Conservation (phyloP, 2,113 vertebrate species). For the Callopanchax toddi region DNA sequence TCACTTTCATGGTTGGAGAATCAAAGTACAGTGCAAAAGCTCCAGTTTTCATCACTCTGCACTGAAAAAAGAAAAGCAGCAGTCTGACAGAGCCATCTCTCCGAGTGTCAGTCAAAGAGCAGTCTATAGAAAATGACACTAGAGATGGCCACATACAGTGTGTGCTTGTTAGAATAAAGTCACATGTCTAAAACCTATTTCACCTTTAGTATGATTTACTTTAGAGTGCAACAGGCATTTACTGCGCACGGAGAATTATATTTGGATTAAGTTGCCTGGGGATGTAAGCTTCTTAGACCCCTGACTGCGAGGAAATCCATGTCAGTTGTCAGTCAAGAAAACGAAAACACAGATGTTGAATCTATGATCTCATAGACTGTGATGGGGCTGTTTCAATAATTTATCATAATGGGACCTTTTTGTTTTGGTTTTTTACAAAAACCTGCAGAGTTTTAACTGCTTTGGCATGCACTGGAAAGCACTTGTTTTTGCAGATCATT, state of each 20-base stretch:
- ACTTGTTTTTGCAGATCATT: neutral
- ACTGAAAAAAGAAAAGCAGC: slow-evolving; percentile 23
- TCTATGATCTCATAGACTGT: slow-evolving; percentile 22
- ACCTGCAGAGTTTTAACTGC: slow-evolving; percentile 2
- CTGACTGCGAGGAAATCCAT: slow-evolving; percentile 45
- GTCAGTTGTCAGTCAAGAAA: slow-evolving; percentile 61
- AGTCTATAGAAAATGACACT: slow-evolving; percentile 61
- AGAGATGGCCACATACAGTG: slow-evolving; percentile 62
- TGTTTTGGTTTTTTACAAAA: neutral
- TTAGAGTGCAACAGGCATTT: slow-evolving; percentile 62
- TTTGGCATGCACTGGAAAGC: neutral
- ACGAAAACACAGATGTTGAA: slow-evolving; percentile 14
- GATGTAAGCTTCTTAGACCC: slow-evolving; percentile 53
- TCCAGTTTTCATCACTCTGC: slow-evolving; percentile 16
- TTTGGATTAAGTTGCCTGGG: slow-evolving; percentile 48
- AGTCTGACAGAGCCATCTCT: slow-evolving; percentile 18
- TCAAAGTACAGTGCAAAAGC: neutral
- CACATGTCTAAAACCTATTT: slow-evolving; percentile 58
- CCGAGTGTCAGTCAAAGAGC: slow-evolving; percentile 34
- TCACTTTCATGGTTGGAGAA: slow-evolving; percentile 4
- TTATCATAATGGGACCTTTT: neutral
- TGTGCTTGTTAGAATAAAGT: slow-evolving; percentile 58
- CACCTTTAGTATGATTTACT: slow-evolving; percentile 66
- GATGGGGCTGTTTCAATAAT: slow-evolving; percentile 16
- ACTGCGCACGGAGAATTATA: slow-evolving; percentile 45